Percentiles rank a stretch among this genome's conserved stretches.
Conservation (phyloP, 2,797 vertebrate genomes). For the Nannoperca australis region DNA sequence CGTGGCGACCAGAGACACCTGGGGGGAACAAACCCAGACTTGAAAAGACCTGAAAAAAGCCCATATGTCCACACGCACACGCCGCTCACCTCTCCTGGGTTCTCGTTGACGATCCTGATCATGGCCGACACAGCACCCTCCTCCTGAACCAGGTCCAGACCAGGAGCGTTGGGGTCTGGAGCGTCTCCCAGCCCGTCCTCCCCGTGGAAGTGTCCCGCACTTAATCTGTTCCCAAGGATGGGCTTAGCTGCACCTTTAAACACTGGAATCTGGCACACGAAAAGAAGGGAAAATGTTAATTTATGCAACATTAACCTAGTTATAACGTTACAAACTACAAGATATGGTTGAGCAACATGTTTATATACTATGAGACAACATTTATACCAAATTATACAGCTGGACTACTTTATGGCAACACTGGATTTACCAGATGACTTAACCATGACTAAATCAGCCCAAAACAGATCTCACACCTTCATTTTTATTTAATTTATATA, state of each 20-base stretch:
- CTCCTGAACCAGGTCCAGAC: constrained; percentile 78
- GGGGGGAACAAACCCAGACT: constrained; percentile 22
- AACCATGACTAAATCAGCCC: neutral
- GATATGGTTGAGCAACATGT: neutral
- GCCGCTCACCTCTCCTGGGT: constrained; percentile 81
- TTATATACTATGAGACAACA: neutral
- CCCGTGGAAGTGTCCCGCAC: constrained; percentile 79
- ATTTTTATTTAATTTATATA: neutral
- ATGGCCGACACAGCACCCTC: constrained; percentile 83
- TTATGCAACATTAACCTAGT: neutral
- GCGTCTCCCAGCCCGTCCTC: constrained; percentile 85
- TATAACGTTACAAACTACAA: neutral
- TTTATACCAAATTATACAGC: neutral
- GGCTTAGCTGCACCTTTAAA: constrained; percentile 80
- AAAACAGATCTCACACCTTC: neutral
- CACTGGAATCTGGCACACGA: constrained; percentile 82
- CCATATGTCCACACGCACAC: neutral
- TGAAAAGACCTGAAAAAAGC: neutral
- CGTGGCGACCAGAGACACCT: constrained; percentile 86
- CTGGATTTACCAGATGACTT: neutral
- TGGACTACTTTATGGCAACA: neutral
- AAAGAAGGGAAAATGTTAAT: neutral
- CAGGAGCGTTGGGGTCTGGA: constrained; percentile 79
- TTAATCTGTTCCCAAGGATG: constrained; percentile 70
- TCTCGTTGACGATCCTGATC: constrained; percentile 82